Percentiles rank a stretch among this genome's conserved stretches.
phyloP scores from a whole-genome alignment of 2,113 vertebrate genomes.

The Halcyon malimbica region DNA sequence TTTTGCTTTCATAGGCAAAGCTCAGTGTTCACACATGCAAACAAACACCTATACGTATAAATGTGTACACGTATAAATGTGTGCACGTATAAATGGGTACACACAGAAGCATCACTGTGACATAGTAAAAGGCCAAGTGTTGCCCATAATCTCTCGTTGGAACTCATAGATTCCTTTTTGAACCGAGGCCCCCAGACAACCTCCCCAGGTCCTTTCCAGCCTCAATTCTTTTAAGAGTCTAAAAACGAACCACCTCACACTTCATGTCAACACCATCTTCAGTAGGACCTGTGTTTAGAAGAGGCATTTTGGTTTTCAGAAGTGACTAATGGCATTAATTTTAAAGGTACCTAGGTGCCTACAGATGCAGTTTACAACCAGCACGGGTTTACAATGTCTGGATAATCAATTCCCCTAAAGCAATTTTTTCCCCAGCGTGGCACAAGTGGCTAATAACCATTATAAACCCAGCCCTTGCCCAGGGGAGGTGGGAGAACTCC shows the following conservation, averaged over 20 bases:
- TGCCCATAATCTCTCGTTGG: not conserved
- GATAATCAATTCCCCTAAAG: not conserved
- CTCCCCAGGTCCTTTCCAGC: not conserved
- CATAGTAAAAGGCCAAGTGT: fast-evolving
- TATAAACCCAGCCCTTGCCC: not conserved
- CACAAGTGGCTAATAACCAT: not conserved
- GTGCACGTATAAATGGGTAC: not conserved
- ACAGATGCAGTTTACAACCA: not conserved
- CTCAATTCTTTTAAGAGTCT: not conserved
- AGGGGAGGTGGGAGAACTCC: not conserved
- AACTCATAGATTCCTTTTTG: not conserved
- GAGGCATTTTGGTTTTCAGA: not conserved
- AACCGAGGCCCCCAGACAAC: not conserved
- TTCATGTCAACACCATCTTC: not conserved
- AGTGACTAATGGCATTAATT: not conserved
- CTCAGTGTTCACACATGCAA: not conserved
- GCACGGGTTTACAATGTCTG: not conserved
- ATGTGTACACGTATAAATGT: not conserved
- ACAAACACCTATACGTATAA: not conserved
- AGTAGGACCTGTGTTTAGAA: not conserved
- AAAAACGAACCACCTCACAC: not conserved
- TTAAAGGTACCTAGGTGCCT: not conserved
- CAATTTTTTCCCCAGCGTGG: not conserved
- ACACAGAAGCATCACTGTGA: not conserved
- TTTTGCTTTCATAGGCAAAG: not conserved